phyloP scores from a whole-genome alignment of 2,113 vertebrate genomes.

The Camarhynchus parvulus region DNA sequence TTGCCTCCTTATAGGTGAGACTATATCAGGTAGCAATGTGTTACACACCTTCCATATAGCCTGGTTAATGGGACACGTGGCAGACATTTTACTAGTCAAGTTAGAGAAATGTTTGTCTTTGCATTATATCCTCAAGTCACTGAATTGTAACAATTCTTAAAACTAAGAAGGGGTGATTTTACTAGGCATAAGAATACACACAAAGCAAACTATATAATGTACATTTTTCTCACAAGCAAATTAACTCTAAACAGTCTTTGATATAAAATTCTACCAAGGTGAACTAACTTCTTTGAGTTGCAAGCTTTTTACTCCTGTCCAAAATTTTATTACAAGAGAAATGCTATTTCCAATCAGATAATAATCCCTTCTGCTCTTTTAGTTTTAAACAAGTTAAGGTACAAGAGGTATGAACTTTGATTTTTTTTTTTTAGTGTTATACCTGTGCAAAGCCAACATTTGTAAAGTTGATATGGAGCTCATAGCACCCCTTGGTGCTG shows the following conservation, averaged over 20 bases:
- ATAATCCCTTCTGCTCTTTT: slow-evolving; percentile 47
- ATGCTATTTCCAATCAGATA: slow-evolving; percentile 68
- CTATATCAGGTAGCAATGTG: background rate
- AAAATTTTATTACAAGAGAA: slow-evolving; percentile 28
- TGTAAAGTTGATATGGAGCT: slow-evolving; percentile 77
- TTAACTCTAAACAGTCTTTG: slow-evolving; percentile 78
- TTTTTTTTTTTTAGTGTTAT: slow-evolving; percentile 57
- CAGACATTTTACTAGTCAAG: background rate
- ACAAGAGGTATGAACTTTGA: slow-evolving; percentile 47
- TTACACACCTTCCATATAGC: background rate
- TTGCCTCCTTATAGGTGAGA: background rate
- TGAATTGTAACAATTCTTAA: slow-evolving; percentile 27
- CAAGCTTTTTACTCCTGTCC: slow-evolving; percentile 2
- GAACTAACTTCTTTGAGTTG: slow-evolving; percentile 60
- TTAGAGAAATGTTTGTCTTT: slow-evolving; percentile 14
- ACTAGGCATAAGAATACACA: slow-evolving; percentile 53
- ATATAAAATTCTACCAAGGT: slow-evolving; percentile 73
- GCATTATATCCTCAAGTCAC: background rate
- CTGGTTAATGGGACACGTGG: background rate
- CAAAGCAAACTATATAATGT: slow-evolving; percentile 43
- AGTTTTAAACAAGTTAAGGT: slow-evolving; percentile 53
- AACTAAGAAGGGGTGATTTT: slow-evolving; percentile 40
- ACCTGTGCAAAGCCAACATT: slow-evolving; percentile 76
- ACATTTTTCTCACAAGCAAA: slow-evolving; percentile 73
- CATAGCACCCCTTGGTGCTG: background rate